Evolutionary conservation across 2,888 invertebrate genomes (phyloP), one percentile per base, ranked within the genome.

Genomic region (Zygogramma bicolorata): DNA sequence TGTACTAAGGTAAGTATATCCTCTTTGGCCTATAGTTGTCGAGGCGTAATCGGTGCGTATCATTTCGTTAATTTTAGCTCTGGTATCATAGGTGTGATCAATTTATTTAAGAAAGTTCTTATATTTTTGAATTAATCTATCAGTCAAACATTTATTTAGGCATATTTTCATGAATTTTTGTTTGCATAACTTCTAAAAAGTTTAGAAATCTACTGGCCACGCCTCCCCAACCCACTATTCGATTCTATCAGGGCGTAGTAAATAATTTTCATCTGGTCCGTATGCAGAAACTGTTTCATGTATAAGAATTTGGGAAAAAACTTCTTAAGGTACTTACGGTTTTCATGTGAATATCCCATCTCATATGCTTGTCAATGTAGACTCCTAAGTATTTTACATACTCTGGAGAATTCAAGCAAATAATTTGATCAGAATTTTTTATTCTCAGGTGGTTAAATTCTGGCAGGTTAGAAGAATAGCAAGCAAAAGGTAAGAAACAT

Each of bases 231-330:
- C 40, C n/a, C 67, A 3, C 4, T 15, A 67, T 67, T 38, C 1
- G 59, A 59, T 38, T 67, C 59, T 13, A 67, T 25, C 20, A 67
- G 40, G 27, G 42, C 46, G 20, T 40, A 29, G 46, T 67, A 53
- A n/a, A 59, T n/a, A 15, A 15, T 67, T 67, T 46, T 59, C 27
- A 67, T 58, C 22, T 67, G 46, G 0, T n/a, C 1, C n/a, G n/a
- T n/a, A n/a, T n/a, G n/a, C n/a, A n/a, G n/a, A n/a, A n/a, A n/a
- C n/a, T n/a, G n/a, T n/a, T n/a, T n/a, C n/a, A 61, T 13, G n/a
- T 61, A 61, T 38, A 61, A 20, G 1, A 61, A 61, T 25, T 61
- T 61, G 15, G 13, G 10, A 38, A 38, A n/a, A 38, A 40, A 38
- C 34, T 38, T 18, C 38, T 61, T 40, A 38, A 25, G 20, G 61